Conservation (phyloP, 2,113 vertebrate species). For the Felis catus region DNA sequence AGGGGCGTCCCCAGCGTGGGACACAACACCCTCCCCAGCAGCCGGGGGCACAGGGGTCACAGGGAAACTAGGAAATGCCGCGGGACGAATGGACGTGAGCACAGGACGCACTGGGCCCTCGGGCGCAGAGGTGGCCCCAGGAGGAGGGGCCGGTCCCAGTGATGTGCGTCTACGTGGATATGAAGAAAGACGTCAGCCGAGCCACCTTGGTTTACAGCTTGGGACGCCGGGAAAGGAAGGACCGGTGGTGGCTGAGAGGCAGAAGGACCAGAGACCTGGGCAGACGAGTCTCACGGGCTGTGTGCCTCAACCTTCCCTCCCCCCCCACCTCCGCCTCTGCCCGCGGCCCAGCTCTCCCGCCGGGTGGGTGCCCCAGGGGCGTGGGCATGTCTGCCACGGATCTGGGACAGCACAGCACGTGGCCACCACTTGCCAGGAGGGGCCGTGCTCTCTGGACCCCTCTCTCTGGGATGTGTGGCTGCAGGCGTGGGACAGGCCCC, state of each 20-base stretch:
- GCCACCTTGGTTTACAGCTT: background rate
- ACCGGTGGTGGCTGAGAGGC: rapidly evolving
- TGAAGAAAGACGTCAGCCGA: background rate
- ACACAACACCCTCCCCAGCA: background rate
- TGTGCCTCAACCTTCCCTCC: background rate
- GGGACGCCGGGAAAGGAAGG: too few species aligned
- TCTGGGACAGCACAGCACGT: background rate
- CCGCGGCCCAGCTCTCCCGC: background rate
- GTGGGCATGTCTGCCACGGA: rapidly evolving
- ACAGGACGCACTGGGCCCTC: background rate
- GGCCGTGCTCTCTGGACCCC: too few species aligned
- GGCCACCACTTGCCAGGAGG: background rate
- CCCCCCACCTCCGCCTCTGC: background rate
- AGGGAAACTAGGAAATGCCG: background rate
- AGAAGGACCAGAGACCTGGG: rapidly evolving
- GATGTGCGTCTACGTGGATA: rapidly evolving
- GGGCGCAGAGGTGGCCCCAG: rapidly evolving
- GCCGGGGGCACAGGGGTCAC: background rate
- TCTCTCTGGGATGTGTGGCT: too few species aligned
- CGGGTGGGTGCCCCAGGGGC: background rate
- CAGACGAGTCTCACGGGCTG: background rate
- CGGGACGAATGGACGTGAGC: background rate
- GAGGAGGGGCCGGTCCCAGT: background rate
- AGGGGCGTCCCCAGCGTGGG: background rate
- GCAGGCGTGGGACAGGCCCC: too few species aligned